These are phyloP conservation scores for Syrmaticus mikado DNA, from an alignment of 2,113 vertebrate genomes.

Conservation along the genomic window DNA sequence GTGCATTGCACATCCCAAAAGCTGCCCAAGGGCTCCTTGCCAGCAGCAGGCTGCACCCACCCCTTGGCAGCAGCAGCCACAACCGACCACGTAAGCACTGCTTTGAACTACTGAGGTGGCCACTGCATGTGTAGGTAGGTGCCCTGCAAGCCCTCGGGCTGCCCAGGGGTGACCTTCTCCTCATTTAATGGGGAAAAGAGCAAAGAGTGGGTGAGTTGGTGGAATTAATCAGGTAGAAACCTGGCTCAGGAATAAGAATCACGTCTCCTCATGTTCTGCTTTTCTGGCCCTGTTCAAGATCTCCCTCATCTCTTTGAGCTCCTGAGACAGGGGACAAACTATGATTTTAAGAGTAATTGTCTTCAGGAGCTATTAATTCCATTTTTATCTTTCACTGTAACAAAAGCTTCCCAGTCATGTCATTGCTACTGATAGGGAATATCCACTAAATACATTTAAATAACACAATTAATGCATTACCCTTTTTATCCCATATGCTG, in stretches of 20 bases:
- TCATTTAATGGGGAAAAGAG: not conserved
- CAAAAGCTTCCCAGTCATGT: conserved; percentile 37
- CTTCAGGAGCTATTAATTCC: conserved; percentile 23
- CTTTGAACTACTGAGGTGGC: accelerated
- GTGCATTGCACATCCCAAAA: not conserved
- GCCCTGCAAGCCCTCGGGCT: not conserved
- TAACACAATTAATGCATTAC: not conserved
- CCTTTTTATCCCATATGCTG: not conserved
- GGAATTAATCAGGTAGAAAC: not conserved
- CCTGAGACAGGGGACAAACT: not conserved
- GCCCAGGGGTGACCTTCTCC: not conserved
- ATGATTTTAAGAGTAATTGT: conserved; percentile 7
- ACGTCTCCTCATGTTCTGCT: not conserved
- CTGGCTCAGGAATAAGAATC: not conserved
- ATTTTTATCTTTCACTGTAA: conserved; percentile 26
- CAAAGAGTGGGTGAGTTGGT: not conserved
- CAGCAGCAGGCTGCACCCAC: not conserved
- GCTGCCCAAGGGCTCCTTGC: not conserved
- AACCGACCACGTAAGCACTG: accelerated
- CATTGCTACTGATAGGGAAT: not conserved
- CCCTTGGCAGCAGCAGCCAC: not conserved
- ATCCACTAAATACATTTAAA: not conserved
- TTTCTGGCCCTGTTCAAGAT: not conserved
- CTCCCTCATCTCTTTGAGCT: not conserved
- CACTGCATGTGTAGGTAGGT: not conserved